Percentiles rank a stretch among this genome's conserved stretches.
phyloP scores from a whole-genome alignment of 2,888 invertebrate species.

The Amaurobius ferox region DNA sequence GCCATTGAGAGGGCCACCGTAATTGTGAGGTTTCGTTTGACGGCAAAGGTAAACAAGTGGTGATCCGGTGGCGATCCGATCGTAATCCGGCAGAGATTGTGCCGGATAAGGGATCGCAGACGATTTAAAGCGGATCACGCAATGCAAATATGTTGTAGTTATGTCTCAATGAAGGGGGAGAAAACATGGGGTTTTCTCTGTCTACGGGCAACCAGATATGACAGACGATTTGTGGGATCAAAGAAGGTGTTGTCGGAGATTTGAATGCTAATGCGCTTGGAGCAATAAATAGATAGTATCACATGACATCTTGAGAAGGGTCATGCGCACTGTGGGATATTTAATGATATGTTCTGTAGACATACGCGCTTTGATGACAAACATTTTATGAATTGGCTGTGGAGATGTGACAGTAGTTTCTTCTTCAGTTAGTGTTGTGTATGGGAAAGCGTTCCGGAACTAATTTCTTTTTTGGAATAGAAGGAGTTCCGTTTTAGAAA shows the following conservation, averaged over 20 bases:
- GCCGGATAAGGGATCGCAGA: constrained; percentile 47
- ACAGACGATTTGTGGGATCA: not conserved
- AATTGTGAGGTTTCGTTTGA: constrained; percentile 66
- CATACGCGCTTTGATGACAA: no score
- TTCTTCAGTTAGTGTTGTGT: no score
- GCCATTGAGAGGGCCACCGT: constrained; percentile 26
- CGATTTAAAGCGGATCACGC: constrained; percentile 63
- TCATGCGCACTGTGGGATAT: no score
- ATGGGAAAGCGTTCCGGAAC: no score
- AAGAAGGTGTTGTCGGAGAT: not conserved
- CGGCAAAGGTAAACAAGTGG: constrained; percentile 65
- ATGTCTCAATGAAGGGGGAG: not conserved
- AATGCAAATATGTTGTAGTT: constrained; percentile 15
- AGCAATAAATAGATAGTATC: not conserved
- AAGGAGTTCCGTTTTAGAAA: no score
- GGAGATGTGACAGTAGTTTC: no score
- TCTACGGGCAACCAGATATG: constrained; percentile 7
- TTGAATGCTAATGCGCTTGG: not conserved
- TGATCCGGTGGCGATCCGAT: constrained; percentile 22
- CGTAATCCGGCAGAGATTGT: constrained; percentile 46
- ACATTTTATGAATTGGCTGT: no score
- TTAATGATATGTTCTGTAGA: no score
- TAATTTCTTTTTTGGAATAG: no score
- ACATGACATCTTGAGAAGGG: no score
- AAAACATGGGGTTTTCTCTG: not conserved